These are phyloP conservation scores for Presbytis comata DNA, from an alignment of 2,797 vertebrate genomes.

Conservation along the genomic window DNA sequence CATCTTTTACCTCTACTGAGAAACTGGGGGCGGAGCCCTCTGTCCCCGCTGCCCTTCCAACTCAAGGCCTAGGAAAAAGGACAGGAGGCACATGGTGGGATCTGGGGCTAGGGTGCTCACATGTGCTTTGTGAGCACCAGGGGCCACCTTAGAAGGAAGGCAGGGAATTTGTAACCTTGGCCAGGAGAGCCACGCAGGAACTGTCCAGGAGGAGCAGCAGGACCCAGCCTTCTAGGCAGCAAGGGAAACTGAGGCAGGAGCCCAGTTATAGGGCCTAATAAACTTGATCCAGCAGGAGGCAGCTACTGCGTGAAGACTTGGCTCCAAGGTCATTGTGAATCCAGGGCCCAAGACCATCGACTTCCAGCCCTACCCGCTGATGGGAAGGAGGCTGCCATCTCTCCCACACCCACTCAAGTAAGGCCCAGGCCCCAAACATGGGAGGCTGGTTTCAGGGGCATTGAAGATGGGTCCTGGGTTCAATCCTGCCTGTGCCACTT, in stretches of 20 bases:
- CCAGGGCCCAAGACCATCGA: accelerated
- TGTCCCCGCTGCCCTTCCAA: accelerated
- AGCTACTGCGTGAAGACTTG: neutral
- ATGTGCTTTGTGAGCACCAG: neutral
- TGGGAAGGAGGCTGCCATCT: neutral
- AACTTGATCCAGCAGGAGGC: neutral
- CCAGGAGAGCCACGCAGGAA: neutral
- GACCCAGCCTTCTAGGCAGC: neutral
- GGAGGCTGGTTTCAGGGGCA: neutral
- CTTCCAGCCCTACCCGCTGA: neutral
- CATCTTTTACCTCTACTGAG: neutral
- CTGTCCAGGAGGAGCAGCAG: neutral
- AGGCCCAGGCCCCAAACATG: neutral
- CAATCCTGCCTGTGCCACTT: neutral
- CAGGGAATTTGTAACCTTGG: neutral
- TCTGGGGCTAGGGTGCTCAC: neutral
- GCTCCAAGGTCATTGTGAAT: neutral
- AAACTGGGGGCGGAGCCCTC: accelerated
- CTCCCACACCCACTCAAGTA: too few relatives aligned
- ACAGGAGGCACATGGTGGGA: accelerated
- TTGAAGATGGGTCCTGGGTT: neutral
- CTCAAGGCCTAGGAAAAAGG: neutral
- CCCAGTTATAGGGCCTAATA: neutral
- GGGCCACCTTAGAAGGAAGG: neutral
- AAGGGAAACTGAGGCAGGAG: neutral